These are phyloP conservation scores for Thinocorus orbignyianus DNA, from an alignment of 2,113 vertebrate genomes.

Conservation along the genomic window DNA sequence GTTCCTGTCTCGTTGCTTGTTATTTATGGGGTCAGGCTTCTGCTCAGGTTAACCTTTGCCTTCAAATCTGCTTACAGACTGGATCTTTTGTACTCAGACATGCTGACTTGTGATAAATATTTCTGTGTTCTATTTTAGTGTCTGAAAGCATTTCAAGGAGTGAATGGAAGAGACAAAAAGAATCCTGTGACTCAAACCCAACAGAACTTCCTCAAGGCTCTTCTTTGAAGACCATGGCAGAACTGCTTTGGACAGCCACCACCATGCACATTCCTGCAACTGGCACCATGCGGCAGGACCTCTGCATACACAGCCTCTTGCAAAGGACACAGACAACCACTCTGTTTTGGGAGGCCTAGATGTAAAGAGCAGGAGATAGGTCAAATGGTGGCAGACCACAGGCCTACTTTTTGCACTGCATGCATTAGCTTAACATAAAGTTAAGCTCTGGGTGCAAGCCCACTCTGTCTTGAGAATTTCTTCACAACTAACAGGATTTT, in stretches of 20 bases:
- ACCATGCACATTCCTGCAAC: not conserved
- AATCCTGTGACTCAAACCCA: not conserved
- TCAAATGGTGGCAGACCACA: not conserved
- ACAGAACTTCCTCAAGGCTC: not conserved
- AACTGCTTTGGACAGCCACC: not conserved
- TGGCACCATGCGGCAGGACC: no score
- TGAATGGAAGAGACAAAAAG: not conserved
- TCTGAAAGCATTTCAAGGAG: slow-evolving; percentile 6
- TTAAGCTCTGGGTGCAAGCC: not conserved
- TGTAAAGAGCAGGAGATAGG: not conserved
- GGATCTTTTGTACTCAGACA: not conserved
- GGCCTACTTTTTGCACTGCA: not conserved
- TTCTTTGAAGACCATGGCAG: not conserved
- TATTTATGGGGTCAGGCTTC: not conserved
- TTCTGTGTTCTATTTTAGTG: not conserved
- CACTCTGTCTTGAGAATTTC: not conserved
- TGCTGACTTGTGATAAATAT: not conserved
- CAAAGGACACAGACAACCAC: not conserved
- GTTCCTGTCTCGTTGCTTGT: not conserved
- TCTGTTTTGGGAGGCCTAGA: not conserved
- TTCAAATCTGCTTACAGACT: not conserved
- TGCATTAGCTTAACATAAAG: not conserved
- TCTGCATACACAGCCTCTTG: not conserved
- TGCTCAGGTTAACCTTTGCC: not conserved
- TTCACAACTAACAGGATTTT: not conserved